Evolutionary conservation across 2,888 invertebrate genomes (phyloP), one percentile per base, ranked within the genome.

Genomic region (Macroteleia sp.): DNA sequence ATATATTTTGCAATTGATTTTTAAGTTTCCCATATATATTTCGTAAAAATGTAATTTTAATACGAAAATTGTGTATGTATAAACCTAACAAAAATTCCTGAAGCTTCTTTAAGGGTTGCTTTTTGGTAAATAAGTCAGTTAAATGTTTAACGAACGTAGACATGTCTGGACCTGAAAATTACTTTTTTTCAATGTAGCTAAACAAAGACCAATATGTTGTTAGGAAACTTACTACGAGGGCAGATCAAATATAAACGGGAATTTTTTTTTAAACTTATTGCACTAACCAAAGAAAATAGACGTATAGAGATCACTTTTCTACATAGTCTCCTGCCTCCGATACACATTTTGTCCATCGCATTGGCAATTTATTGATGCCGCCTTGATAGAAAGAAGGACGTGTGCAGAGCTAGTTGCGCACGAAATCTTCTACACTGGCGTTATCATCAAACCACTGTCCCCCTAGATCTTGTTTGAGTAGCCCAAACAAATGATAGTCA

Each of bases 401-500:
- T 44, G 77, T 57, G 30, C 30, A 12, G 10, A 69, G 62, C 76
- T 76, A 80, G 52, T 81, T 73, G 69, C 59, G 69, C 77, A 81
- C 79, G 46, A 77, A 74, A 36, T 17, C 52, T 39, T 81, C 74
- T 25, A 71, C 77, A 0, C 19, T 34, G 20, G 56, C 66, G 41
- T 81, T 50, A 56, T 61, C 54, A 14, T 70, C 67, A 50, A 84
- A 84, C 46, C 57, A 59, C 19, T 83, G 54, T 12, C 81, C 82
- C 81, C 83, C 83, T 10, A 85, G 73, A 17, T 59, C 81, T 77
- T 83, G 81, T 76, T 86, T 85, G 22, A 86, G 82, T 36, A 81
- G 81, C 34, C 85, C 82, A 80, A 85, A 84, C 75, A 85, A 30
- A 71, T 85, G 80, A 57, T 67, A 83, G 52, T 86, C 82, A 70